These are phyloP conservation scores for Cyanoliseus patagonus DNA, from an alignment of 2,113 vertebrate genomes.

Conservation along the genomic window DNA sequence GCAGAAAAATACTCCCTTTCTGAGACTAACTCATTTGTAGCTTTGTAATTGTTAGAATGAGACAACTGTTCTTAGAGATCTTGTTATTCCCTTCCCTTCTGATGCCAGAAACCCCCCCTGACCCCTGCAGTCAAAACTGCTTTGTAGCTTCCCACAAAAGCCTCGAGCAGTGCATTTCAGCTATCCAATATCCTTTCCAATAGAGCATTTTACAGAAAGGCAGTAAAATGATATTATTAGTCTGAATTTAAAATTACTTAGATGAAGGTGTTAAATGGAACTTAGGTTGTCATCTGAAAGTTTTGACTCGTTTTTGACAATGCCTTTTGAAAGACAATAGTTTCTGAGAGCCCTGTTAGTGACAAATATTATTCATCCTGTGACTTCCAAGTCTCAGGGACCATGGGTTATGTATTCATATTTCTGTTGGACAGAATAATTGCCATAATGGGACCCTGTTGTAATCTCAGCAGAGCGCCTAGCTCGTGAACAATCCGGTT, in stretches of 20 bases:
- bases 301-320: not conserved
- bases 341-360: not conserved
- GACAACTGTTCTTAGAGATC: constrained; percentile 18
- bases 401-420: not conserved
- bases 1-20: not conserved
- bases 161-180: not conserved
- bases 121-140: not conserved
- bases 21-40: not conserved
- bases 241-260: not conserved
- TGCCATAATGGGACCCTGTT: not conserved
- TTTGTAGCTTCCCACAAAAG: not conserved
- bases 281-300: not conserved
- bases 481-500: not conserved
- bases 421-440: constrained; percentile 13
- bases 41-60: constrained; percentile 16
- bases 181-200: not conserved
- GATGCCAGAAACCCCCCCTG: constrained; percentile 41
- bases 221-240: not conserved
- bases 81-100: constrained; percentile 11
- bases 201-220: not conserved
- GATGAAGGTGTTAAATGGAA: not conserved
- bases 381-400: not conserved
- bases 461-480: not conserved
- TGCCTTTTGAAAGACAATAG: not conserved
- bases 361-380: not conserved